Conservation (phyloP, 2,113 vertebrate genomes). For the Geococcyx californianus region DNA sequence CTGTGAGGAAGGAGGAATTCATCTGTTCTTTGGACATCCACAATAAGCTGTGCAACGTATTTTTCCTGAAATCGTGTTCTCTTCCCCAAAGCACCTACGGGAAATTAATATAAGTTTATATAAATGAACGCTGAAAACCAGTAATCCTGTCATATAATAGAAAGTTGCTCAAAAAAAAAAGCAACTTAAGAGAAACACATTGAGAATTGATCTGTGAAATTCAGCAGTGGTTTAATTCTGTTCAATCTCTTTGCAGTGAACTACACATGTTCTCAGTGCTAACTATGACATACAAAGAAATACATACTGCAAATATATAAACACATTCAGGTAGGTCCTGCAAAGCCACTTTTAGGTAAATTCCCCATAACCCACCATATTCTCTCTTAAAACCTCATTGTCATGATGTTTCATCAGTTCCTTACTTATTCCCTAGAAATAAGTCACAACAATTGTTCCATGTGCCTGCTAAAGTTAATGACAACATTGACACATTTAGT, state of each 20-base stretch:
- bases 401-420: neutral
- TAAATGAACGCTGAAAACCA: neutral
- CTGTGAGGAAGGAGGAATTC: conserved; percentile 25
- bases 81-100: conserved; percentile 92
- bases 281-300: neutral
- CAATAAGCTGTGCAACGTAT: conserved; percentile 89
- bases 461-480: neutral
- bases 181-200: neutral
- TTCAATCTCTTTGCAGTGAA: neutral
- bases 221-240: neutral
- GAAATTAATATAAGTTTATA: neutral
- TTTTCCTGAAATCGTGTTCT: conserved; percentile 93
- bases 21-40: conserved; percentile 83
- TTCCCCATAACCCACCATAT: neutral
- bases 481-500: neutral
- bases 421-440: neutral
- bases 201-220: neutral
- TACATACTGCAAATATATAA: neutral
- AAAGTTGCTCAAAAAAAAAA: neutral
- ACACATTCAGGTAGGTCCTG: neutral
- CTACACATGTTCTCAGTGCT: neutral
- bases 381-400: neutral
- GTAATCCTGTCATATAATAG: neutral
- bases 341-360: neutral
- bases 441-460: neutral